phyloP scores from a whole-genome alignment of 2,113 vertebrate genomes.

The Spea multiplicata region DNA sequence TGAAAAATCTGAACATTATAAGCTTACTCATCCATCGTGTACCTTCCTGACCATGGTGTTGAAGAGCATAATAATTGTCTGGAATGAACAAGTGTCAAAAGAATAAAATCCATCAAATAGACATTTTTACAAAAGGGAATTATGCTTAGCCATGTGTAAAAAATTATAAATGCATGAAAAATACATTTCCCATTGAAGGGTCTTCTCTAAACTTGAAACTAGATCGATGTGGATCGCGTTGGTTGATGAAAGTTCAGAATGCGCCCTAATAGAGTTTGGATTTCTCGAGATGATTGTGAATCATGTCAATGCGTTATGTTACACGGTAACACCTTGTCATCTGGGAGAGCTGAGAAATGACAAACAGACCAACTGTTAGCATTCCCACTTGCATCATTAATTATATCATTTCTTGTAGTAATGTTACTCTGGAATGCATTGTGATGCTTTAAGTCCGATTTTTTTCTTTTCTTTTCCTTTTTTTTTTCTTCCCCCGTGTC shows the following conservation, averaged over 20 bases:
- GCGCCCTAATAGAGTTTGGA: background rate
- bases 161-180: background rate
- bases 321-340: constrained; percentile 1
- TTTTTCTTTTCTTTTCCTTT: too few species aligned
- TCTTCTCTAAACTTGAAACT: background rate
- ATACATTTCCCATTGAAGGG: background rate
- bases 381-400: background rate
- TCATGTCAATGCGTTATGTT: background rate
- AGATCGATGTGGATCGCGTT: background rate
- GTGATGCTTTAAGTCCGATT: too few species aligned
- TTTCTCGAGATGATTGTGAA: background rate
- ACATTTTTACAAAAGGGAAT: background rate
- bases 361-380: background rate
- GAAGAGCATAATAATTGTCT: background rate
- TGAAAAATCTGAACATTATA: background rate
- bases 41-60: background rate
- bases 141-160: constrained; percentile 10
- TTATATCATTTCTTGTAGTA: background rate
- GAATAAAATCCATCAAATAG: constrained; percentile 3
- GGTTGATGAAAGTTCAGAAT: background rate
- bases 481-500: too few species aligned
- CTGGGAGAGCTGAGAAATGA: background rate
- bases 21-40: background rate
- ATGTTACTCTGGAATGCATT: background rate
- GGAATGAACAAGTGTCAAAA: constrained; percentile 12